A percentile compares a stretch with the other conserved stretches of the same genome.
Conservation (phyloP, 2,797 vertebrate species). For the Danionella dracula region DNA sequence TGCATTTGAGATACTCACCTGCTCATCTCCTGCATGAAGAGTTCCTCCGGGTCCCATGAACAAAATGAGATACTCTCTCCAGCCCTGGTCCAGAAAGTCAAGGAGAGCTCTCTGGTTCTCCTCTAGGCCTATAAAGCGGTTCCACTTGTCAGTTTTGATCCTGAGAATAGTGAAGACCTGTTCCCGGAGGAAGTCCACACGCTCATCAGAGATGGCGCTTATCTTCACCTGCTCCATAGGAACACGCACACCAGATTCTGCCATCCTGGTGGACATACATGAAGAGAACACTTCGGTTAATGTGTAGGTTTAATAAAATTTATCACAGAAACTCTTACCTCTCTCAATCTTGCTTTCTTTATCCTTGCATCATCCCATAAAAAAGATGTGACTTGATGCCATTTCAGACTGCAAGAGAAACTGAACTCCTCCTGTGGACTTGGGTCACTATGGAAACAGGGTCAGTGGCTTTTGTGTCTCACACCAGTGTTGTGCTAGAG, state of each 20-base stretch:
- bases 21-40: slow-evolving; percentile 65
- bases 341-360: not conserved
- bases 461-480: slow-evolving; percentile 16
- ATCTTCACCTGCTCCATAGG: slow-evolving; percentile 64
- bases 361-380: not conserved
- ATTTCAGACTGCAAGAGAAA: slow-evolving; percentile 11
- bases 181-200: slow-evolving; percentile 75
- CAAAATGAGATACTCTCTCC: slow-evolving; percentile 61
- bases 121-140: slow-evolving; percentile 73
- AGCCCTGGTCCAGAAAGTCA: slow-evolving; percentile 71
- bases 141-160: slow-evolving; percentile 78
- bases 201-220: slow-evolving; percentile 66
- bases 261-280: slow-evolving; percentile 48
- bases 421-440: slow-evolving; percentile 22
- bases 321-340: not conserved
- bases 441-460: slow-evolving; percentile 26
- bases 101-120: slow-evolving; percentile 75
- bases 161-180: slow-evolving; percentile 70
- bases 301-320: too few species aligned
- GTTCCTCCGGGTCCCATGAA: slow-evolving; percentile 73
- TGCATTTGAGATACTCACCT: slow-evolving; percentile 59
- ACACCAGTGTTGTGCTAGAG: slow-evolving; percentile 9
- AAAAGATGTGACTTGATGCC: not conserved
- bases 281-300: not conserved
- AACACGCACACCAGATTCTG: slow-evolving; percentile 59